Base-by-base conservation (phyloP, 2,797 vertebrate genomes). In the Fistularia tabacaria region DNA sequence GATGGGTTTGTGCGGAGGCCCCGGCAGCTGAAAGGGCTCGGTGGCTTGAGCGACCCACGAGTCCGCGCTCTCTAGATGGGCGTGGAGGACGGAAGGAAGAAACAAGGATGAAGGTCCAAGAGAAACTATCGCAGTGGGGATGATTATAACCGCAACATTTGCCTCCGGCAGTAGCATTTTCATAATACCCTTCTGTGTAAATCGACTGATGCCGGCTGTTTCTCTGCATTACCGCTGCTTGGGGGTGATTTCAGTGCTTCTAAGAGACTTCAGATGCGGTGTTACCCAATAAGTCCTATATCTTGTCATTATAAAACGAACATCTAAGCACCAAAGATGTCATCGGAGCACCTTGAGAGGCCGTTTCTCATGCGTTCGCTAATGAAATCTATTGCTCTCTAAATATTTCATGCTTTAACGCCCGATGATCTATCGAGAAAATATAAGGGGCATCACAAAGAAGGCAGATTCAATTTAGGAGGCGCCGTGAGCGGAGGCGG, bases 1-100 rank as follows among this genome's bases (percentile, higher is more conserved):
- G 15, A 93, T 80, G 1, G 97, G 97, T 63, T 93, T 93, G 62
- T 96, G 94, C 0, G 97, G 97, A 5, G 95, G 92, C 1, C 92
- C 92, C 0, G 94, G 96, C 46, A 94, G 84, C 71, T 87, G 88
- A 48, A 88, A 89, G 0, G 90, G 84, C 69, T 92, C 89, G 0
- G 83, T 54, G 64, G 82, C 39, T 67, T 84, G 85, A 42, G 77
- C 71, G 0, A 37, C 70, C 0, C 63, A 72, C 0, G 58, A 7
- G 15, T 83, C 79, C 6, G 73, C 79, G 0, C 77, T 87, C 67
- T 89, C 87, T 89, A 79, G 8, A 51, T 0, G 51, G 0, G 12
- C 10, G 11, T 12, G 6, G 14, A 6, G 9, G 52, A 1, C 7
- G 9, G 6, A 25, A 6, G 9, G 52, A 1, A 8, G 9, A 40